Percentiles rank a stretch among this genome's conserved stretches.
phyloP scores from a whole-genome alignment of 2,888 invertebrate species.

The Pristionchus fissidentatus region DNA sequence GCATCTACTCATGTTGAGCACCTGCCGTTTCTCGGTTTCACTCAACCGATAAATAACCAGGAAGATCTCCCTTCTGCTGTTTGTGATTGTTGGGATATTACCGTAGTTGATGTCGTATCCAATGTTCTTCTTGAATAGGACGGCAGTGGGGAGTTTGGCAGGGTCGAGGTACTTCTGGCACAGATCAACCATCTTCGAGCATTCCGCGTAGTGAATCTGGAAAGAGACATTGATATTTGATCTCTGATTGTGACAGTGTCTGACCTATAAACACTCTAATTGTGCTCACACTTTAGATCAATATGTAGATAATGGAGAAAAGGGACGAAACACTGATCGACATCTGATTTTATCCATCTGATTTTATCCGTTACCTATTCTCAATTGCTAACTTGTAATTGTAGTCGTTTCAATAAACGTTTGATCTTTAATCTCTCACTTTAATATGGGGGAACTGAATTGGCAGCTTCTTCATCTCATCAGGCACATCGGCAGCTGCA shows the following conservation, averaged over 20 bases:
- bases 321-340: too few relatives aligned
- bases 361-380: too few relatives aligned
- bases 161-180: slow-evolving; percentile 78
- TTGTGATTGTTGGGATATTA: too few relatives aligned
- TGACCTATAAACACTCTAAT: background rate
- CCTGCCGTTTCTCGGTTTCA: too few relatives aligned
- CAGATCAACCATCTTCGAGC: slow-evolving; percentile 71
- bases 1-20: too few relatives aligned
- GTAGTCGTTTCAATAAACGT: background rate
- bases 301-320: too few relatives aligned
- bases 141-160: slow-evolving; percentile 82
- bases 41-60: too few relatives aligned
- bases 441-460: slow-evolving; percentile 4
- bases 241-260: too few relatives aligned
- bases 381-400: background rate
- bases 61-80: too few relatives aligned
- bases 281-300: background rate
- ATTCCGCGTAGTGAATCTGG: slow-evolving; percentile 76
- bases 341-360: too few relatives aligned
- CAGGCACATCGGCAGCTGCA: slow-evolving; percentile 7
- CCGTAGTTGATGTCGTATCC: slow-evolving; percentile 85
- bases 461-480: slow-evolving; percentile 47
- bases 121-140: slow-evolving; percentile 84
- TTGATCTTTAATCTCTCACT: slow-evolving; percentile 27
- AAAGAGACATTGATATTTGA: slow-evolving; percentile 15